Base-by-base conservation (phyloP, 1,140 invertebrate species). In the Aphidius gifuensis region DNA sequence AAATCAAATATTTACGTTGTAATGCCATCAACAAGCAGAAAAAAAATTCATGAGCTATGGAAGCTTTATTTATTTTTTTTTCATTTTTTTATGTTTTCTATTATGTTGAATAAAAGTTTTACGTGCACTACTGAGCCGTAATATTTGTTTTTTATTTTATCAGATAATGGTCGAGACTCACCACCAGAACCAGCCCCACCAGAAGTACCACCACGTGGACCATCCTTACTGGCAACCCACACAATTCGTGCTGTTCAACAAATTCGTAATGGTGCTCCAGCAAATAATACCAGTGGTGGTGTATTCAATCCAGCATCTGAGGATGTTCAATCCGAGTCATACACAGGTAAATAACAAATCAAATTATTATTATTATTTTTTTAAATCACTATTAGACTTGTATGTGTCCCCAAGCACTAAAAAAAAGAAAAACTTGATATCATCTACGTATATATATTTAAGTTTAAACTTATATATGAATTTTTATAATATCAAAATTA, bases 111-210 rank as follows among this genome's bases (percentile, higher is more conserved):
- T 72, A 71, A 68, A 72, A 69, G 68, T 62, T 54, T 54, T 56
- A 62, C 54, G 47, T 44, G 50, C n/a, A 54, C 16, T 54, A 47
- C 55, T 68, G 64, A 59, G 5, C 49, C n/a, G 21, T 42, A 21
- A 40, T 59, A 59, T n/a, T 16, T 55, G 5, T 11, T 43, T 50
- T 53, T 69, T 63, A 60, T 68, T 38, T 68, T 80, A 79, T 0
- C 74, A 86, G 85, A 85, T 66, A 76, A 79, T 6, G 82, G 84
- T 43, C 82, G 86, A 65, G 86, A 90, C 61, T 87, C 87, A 0
- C 88, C 88, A 4, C 88, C 88, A 4, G 88, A 90, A 71, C 88
- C 88, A 2, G 88, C 88, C 8, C 88, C 88, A 9, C 88, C 88
- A 0, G 88, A 90, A 74, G 86, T 90, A 6, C 88, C 88, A 7